These are phyloP conservation scores for Archips crataeganus DNA, from an alignment of 2,888 invertebrate species.

Conservation along the genomic window DNA sequence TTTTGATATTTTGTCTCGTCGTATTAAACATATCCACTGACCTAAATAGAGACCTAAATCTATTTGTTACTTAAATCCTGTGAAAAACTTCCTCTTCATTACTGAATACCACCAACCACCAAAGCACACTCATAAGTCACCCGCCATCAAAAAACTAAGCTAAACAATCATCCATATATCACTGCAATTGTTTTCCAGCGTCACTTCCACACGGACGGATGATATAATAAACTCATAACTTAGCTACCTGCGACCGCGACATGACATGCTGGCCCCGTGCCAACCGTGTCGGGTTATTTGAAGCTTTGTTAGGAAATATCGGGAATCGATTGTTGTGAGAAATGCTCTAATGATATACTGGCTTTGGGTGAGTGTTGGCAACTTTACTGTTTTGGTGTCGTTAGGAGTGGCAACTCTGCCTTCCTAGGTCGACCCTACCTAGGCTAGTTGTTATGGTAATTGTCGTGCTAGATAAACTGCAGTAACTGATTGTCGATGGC, in stretches of 20 bases:
- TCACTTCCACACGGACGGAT: constrained; percentile 22
- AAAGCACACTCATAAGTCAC: background rate
- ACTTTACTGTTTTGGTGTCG: too few relatives aligned
- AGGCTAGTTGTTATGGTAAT: too few relatives aligned
- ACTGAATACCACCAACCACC: background rate
- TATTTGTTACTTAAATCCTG: too few relatives aligned
- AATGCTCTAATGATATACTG: constrained; percentile 5
- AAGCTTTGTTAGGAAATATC: constrained; percentile 24
- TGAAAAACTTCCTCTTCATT: background rate
- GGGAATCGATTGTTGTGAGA: constrained; percentile 35
- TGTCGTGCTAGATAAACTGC: too few relatives aligned
- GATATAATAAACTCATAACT: constrained; percentile 35
- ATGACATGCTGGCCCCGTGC: constrained; percentile 55
- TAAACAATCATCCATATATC: background rate
- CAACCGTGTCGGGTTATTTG: constrained; percentile 43
- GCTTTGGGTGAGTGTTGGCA: too few relatives aligned
- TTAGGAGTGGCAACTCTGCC: too few relatives aligned
- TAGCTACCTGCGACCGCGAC: constrained; percentile 33
- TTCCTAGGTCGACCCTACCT: too few relatives aligned
- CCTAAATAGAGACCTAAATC: too few relatives aligned
- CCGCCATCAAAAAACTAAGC: background rate
- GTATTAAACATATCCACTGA: too few relatives aligned
- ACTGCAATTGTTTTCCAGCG: constrained; percentile 12
- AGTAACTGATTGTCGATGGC: too few relatives aligned
- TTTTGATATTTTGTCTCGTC: too few relatives aligned